A percentile compares a stretch with the other conserved stretches of the same genome.
phyloP scores from a whole-genome alignment of 2,113 vertebrate species.

The Pygoscelis adeliae region DNA sequence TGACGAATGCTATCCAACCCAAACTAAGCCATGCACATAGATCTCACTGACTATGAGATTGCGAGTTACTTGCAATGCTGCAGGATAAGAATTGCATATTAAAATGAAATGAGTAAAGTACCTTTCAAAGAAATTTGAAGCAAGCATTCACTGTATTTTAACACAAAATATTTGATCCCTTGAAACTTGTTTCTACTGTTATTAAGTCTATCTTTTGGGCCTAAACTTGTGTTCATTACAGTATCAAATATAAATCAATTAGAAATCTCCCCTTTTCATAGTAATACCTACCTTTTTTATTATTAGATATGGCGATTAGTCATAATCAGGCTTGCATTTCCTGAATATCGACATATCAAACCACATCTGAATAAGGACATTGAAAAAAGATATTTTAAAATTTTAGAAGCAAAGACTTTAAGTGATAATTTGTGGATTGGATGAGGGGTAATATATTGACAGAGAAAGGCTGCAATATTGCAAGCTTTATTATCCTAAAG shows the following conservation, averaged over 20 bases:
- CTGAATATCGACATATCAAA: neutral
- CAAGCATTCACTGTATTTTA: rapidly evolving
- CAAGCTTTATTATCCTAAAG: neutral
- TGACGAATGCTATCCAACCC: neutral
- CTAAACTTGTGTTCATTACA: neutral
- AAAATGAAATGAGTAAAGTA: neutral
- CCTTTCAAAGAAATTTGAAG: neutral
- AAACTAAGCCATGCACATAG: neutral
- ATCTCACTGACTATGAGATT: neutral
- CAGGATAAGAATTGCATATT: neutral
- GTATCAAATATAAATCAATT: neutral
- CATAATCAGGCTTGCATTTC: neutral
- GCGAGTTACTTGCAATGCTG: neutral
- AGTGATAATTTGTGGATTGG: neutral
- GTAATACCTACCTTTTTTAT: neutral
- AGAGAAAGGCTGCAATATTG: neutral
- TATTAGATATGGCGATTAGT: neutral
- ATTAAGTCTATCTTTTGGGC: neutral
- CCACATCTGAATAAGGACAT: neutral
- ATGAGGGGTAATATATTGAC: neutral
- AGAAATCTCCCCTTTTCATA: neutral
- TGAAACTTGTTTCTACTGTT: neutral
- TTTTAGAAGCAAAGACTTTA: neutral
- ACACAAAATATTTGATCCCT: neutral
- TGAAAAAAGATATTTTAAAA: neutral